These are phyloP conservation scores for Drosophila ironensis DNA, from an alignment of 1,140 invertebrate species.

Conservation along the genomic window DNA sequence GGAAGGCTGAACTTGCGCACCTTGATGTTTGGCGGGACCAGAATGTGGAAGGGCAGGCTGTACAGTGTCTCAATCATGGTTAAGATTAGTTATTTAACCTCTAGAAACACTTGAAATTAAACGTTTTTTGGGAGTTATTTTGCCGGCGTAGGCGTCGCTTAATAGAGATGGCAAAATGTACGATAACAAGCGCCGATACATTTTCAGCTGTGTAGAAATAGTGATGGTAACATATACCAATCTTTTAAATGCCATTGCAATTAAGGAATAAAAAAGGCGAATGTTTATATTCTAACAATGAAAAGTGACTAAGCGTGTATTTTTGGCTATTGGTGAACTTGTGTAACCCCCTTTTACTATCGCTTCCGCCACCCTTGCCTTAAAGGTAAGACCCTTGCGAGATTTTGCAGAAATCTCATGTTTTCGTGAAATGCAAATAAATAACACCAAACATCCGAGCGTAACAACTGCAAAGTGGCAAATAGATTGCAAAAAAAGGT, in stretches of 20 bases:
- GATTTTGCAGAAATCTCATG: no score
- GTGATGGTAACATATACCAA: no score
- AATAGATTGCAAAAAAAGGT: slow-evolving; percentile 11
- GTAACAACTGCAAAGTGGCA: slow-evolving; percentile 20
- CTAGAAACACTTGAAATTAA: not conserved
- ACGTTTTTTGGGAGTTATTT: not conserved
- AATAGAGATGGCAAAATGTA: not conserved
- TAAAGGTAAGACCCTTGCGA: no score
- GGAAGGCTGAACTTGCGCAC: slow-evolving; percentile 90
- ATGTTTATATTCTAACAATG: no score
- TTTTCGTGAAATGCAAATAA: not conserved
- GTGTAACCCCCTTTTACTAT: no score
- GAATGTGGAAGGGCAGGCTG: slow-evolving; percentile 89
- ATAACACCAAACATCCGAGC: slow-evolving; percentile 46
- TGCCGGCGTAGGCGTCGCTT: slow-evolving; percentile 55
- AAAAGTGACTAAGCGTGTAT: no score
- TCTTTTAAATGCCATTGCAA: no score
- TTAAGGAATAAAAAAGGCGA: no score
- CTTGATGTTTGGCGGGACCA: slow-evolving; percentile 96
- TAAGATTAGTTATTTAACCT: not conserved
- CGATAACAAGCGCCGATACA: not conserved
- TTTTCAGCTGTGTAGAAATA: no score
- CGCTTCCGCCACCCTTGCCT: no score
- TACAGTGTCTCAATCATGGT: slow-evolving; percentile 90
- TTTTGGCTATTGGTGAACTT: no score